A percentile compares a stretch with the other conserved stretches of the same genome.
Evolutionary conservation across 2,797 vertebrate species (phyloP).

Genomic region (Myripristis jacobus): DNA sequence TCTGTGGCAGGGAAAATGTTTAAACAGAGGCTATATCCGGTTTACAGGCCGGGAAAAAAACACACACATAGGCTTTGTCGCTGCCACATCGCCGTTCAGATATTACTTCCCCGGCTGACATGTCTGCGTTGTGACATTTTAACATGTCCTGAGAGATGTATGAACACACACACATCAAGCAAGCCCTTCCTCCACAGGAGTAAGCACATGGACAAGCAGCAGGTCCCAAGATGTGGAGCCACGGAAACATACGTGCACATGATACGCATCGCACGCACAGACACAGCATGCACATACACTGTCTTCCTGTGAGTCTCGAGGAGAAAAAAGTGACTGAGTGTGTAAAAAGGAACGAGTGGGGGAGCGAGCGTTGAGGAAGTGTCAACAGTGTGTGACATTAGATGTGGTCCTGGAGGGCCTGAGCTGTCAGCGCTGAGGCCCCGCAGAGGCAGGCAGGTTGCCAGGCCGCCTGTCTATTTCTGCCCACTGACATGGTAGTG

Average conservation of each 20-base stretch:
- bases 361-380: slow-evolving; percentile 56
- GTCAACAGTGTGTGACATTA: slow-evolving; percentile 76
- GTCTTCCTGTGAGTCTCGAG: slow-evolving; percentile 23
- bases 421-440: slow-evolving; percentile 75
- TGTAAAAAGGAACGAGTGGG: slow-evolving; percentile 49
- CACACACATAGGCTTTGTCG: slow-evolving; percentile 6
- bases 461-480: slow-evolving; percentile 75
- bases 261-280: not conserved
- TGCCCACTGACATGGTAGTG: slow-evolving; percentile 71
- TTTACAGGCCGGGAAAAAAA: slow-evolving; percentile 15
- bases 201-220: not conserved
- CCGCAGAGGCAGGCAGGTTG: slow-evolving; percentile 68
- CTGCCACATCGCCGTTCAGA: slow-evolving; percentile 5
- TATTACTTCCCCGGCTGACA: slow-evolving; percentile 14
- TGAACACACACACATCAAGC: slow-evolving; percentile 27
- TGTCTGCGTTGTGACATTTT: slow-evolving; percentile 60
- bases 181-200: not conserved
- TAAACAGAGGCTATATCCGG: not conserved
- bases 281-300: slow-evolving; percentile 6
- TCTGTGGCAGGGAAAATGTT: slow-evolving; percentile 20
- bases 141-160: slow-evolving; percentile 52
- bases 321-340: slow-evolving; percentile 46
- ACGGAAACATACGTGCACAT: not conserved
- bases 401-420: slow-evolving; percentile 68
- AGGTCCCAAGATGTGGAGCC: slow-evolving; percentile 22